Conservation (phyloP, 2,888 invertebrate genomes). For the Eupithecia vulgata region DNA sequence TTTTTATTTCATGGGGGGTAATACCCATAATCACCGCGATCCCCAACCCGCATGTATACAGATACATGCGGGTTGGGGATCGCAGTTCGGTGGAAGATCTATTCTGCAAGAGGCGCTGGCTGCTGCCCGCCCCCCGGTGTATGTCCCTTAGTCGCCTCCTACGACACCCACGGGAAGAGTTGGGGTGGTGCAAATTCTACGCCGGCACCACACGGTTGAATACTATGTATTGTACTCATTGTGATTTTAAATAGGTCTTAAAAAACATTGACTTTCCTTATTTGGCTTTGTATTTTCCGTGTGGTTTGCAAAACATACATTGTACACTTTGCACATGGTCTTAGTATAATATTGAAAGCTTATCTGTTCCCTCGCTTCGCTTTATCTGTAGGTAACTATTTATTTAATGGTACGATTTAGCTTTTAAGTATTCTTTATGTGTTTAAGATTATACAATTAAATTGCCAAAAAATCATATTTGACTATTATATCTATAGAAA, state of each 20-base stretch:
- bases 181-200: too few relatives aligned
- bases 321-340: background rate
- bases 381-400: constrained; percentile 21
- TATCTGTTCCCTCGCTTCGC: constrained; percentile 3
- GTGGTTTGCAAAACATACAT: constrained; percentile 21
- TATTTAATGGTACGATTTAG: constrained; percentile 6
- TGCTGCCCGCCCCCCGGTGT: too few relatives aligned
- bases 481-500: background rate
- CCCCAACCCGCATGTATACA: too few relatives aligned
- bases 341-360: constrained; percentile 19
- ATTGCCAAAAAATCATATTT: background rate
- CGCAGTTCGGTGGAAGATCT: too few relatives aligned
- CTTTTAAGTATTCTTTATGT: background rate
- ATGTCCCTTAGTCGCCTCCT: too few relatives aligned
- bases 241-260: background rate
- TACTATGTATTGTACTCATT: background rate
- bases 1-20: too few relatives aligned
- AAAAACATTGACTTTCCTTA: constrained; percentile 12
- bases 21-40: too few relatives aligned
- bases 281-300: constrained; percentile 14
- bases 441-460: background rate
- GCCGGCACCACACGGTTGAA: too few relatives aligned
- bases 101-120: too few relatives aligned
- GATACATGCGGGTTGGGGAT: too few relatives aligned
- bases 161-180: too few relatives aligned